phyloP scores from a whole-genome alignment of 2,113 vertebrate genomes.

The Ovis canadensis region DNA sequence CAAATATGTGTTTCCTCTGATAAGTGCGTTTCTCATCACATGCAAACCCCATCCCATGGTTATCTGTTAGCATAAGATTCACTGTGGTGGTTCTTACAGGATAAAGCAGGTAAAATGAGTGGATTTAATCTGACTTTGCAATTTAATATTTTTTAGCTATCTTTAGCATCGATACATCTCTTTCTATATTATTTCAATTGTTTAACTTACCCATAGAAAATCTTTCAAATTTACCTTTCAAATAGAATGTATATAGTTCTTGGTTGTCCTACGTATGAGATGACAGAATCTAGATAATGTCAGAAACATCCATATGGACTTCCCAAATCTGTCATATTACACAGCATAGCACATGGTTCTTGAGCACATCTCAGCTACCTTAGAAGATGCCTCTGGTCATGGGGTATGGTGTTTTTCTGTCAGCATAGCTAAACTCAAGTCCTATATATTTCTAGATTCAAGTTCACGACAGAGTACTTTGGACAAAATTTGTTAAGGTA shows the following conservation, averaged over 20 bases:
- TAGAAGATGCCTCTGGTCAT: neutral
- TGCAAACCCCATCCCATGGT: neutral
- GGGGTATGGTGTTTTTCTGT: neutral
- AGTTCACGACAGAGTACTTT: neutral
- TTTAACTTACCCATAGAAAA: neutral
- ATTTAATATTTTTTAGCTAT: neutral
- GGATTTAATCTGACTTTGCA: neutral
- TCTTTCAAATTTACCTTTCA: neutral
- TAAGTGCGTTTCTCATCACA: conserved; percentile 1
- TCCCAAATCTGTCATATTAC: neutral
- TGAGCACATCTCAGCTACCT: neutral
- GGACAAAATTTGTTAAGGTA: neutral
- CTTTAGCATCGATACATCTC: neutral
- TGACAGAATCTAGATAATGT: neutral
- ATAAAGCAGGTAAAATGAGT: neutral
- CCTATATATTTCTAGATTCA: neutral
- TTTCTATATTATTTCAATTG: neutral
- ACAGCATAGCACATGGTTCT: neutral
- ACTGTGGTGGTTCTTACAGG: neutral
- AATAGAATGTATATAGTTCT: neutral
- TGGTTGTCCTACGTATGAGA: neutral
- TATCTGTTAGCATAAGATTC: neutral
- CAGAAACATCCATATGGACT: neutral
- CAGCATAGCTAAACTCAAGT: neutral
- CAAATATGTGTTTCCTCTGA: neutral